These are phyloP conservation scores for Triops cancriformis DNA, from an alignment of 1,140 invertebrate species.

Conservation along the genomic window DNA sequence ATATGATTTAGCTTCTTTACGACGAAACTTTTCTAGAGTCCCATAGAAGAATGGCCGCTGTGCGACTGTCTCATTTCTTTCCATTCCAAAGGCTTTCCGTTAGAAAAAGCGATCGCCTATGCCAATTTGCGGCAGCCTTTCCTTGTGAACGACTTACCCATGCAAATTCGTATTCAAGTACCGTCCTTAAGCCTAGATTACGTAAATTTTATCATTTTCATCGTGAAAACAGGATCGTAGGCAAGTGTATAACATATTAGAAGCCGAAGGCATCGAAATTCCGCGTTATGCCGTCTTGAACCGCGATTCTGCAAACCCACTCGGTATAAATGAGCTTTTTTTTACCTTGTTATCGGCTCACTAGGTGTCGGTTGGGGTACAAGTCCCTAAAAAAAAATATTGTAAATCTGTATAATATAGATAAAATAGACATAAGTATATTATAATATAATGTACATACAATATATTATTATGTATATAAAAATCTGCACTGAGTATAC, in stretches of 20 bases:
- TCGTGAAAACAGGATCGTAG: slow-evolving; percentile 59
- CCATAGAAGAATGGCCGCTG: slow-evolving; percentile 95
- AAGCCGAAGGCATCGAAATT: slow-evolving; percentile 91
- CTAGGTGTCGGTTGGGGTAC: neutral
- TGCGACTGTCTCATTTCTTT: slow-evolving; percentile 98
- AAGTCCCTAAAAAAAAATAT: neutral
- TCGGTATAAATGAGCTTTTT: slow-evolving; percentile 52
- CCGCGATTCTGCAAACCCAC: slow-evolving; percentile 81
- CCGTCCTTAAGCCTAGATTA: neutral
- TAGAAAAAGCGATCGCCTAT: slow-evolving; percentile 97
- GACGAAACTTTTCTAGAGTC: slow-evolving; percentile 52
- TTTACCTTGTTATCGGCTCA: neutral
- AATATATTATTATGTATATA: no score
- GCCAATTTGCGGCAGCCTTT: slow-evolving; percentile 88
- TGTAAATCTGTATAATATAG: neutral
- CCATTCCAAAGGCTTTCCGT: slow-evolving; percentile 92
- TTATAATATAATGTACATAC: no score
- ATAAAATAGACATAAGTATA: no score
- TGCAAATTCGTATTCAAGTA: slow-evolving; percentile 95
- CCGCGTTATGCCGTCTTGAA: slow-evolving; percentile 95
- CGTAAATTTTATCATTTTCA: slow-evolving; percentile 27
- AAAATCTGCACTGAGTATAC: no score
- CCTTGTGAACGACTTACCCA: slow-evolving; percentile 95
- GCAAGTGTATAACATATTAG: slow-evolving; percentile 89
- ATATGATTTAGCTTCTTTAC: no score